Base-by-base conservation (phyloP, 2,888 invertebrate genomes). In the Ormyrus labotus region DNA sequence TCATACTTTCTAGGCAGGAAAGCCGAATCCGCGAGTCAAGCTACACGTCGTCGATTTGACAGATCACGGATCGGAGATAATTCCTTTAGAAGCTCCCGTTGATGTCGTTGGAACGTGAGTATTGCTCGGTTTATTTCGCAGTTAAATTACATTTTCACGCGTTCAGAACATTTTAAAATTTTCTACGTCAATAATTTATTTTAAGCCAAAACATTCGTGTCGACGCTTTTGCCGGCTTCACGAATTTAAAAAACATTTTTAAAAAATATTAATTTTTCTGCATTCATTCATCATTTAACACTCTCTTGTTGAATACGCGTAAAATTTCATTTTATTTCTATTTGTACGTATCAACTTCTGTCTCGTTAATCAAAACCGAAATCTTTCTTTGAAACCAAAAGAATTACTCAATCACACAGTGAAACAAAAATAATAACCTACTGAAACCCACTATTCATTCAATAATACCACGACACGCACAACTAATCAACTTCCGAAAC, bases 11-110 rank as follows among this genome's bases (percentile, higher is more conserved):
- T 90, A 95, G 94, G 93, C 93, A 84, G 96, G 96, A 84, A 93
- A 94, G 76, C 91, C 91, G 53, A 97, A 97, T 91, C 97, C 97
- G 0, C 89, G 91, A 8, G 95, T 96, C 5, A 92, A 92, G 11
- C 90, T 96, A 45, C 93, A 93, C 81, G 92, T 96, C 8, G 93
- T 93, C 83, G 93, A 94, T 87, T 90, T 95, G 7, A 83, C 83
- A 84, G 87, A 81, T 85, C 84, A 80, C 85, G 86, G 60, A 88
- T 87, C 86, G 4, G 72, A 83, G 69, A 53, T 84, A 77, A 80
- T 86, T 45, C 75, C 82, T 63, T 84, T 90, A 45, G 47, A 84
- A 70, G 82, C 88, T 2, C 90, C 89, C 0, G 55, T 75, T 10
- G 86, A 87, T 51, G 78, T 84, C n/a, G 85, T 80, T 13, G 82